phyloP scores from a whole-genome alignment of 2,888 invertebrate genomes.

The Drosophila rellima region DNA sequence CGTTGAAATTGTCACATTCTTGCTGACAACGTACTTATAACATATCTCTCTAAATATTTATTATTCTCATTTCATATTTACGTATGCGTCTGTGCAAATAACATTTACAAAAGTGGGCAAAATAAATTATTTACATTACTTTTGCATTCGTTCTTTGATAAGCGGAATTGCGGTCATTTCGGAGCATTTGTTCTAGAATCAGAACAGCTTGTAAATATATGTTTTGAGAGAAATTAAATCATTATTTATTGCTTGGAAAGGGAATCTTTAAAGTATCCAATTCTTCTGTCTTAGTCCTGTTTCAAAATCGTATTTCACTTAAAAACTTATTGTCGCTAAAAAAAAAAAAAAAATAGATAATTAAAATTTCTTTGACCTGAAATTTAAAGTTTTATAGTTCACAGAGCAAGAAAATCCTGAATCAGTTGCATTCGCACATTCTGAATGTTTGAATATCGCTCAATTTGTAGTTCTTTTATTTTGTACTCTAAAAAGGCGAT shows the following conservation, averaged over 20 bases:
- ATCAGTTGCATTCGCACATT: too few relatives aligned
- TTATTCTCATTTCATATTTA: constrained; percentile 15
- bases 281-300: background rate
- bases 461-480: too few relatives aligned
- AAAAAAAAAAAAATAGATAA: too few relatives aligned
- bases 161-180: constrained; percentile 8
- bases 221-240: background rate
- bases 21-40: constrained; percentile 25
- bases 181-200: background rate
- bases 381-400: too few relatives aligned
- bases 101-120: background rate
- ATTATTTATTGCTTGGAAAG: background rate
- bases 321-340: too few relatives aligned
- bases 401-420: too few relatives aligned
- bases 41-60: constrained; percentile 20
- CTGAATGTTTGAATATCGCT: too few relatives aligned
- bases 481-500: background rate
- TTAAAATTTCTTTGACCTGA: too few relatives aligned
- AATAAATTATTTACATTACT: constrained; percentile 6
- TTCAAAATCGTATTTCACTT: background rate
- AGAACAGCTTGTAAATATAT: background rate
- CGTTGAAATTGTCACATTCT: constrained; percentile 28
- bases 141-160: constrained; percentile 10
- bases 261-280: background rate
- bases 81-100: constrained; percentile 17